Evolutionary conservation across 2,797 vertebrate species (phyloP), one percentile per base, ranked within the genome.

Genomic region (Poliocrania exsul): DNA sequence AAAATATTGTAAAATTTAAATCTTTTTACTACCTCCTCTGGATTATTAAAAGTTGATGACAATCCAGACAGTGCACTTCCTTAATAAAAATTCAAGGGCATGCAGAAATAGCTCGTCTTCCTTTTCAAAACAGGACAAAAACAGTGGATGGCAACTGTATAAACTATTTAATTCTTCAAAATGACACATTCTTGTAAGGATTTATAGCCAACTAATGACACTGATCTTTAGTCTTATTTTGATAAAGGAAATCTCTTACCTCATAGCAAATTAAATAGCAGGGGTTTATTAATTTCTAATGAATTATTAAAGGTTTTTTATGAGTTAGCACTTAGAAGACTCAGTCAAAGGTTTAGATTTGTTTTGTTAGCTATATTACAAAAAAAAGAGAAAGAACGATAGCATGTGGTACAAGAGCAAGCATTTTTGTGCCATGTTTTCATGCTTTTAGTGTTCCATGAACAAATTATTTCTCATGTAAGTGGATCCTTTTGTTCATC

Each of bases 1-100:
- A 69, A 7, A 28, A 54, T 61, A 69, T 80, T 91, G 67, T 61
- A 46, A 69, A 66, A 62, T 65, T 81, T 64, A 85, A 67, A 78
- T 72, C 20, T 80, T 16, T 17, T 92, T 14, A 17, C 37, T 46
- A 20, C 20, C 21, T 70, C 29, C 16, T 65, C 18, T 47, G 28
- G 16, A 38, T 80, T 72, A 57, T 57, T 74, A 65, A 65, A 82
- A 92, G 50, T 11, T 65, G 21, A 64, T 60, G 17, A 5, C 19
- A 83, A 33, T 44, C 1, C 19, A 71, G 31, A 37, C 7, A 29
- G 18, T 16, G 9, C 5, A 35, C 7, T 61, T 81, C 53, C 10
- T 35, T 72, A 54, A 74, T 10, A n/a, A 84, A 78, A 90, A 66
- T 57, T 69, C 29, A 79, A 50, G 10, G 20, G 8, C 11, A 37